Conservation (phyloP, 2,113 vertebrate species). For the Myotis davidii region DNA sequence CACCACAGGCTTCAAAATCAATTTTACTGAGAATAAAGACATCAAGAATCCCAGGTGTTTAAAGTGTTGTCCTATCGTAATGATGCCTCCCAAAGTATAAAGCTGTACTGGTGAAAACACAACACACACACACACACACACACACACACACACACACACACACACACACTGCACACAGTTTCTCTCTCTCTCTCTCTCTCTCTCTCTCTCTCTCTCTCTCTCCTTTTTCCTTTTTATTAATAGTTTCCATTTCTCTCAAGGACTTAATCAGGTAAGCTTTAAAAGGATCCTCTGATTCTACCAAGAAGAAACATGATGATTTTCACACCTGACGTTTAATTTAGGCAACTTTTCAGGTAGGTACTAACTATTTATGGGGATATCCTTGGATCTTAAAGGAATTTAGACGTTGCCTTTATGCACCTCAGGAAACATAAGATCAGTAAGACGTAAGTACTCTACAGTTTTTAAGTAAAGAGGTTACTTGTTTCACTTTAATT, state of each 20-base stretch:
- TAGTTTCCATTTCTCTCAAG: slow-evolving; percentile 47
- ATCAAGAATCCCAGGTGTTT: neutral
- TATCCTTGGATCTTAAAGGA: neutral
- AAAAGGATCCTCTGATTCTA: neutral
- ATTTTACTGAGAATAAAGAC: neutral
- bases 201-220: neutral
- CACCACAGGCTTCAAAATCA: neutral
- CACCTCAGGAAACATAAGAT: neutral
- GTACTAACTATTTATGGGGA: neutral
- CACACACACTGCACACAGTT: no score
- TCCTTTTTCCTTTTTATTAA: slow-evolving; percentile 1
- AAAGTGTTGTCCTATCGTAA: neutral
- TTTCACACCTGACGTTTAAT: slow-evolving; percentile 22
- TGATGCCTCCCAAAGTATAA: neutral
- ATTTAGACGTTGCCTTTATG: neutral
- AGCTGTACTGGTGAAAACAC: neutral
- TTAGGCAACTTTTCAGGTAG: slow-evolving; percentile 46
- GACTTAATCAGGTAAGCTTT: slow-evolving; percentile 66
- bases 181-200: no score
- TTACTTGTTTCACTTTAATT: neutral
- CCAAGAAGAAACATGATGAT: slow-evolving; percentile 14
- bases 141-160: neutral
- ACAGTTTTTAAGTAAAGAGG: neutral
- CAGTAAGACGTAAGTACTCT: neutral
- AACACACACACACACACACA: neutral